Evolutionary conservation across 2,113 vertebrate genomes (phyloP), one percentile per base, ranked within the genome.

Genomic region (Catharus fuscescens): DNA sequence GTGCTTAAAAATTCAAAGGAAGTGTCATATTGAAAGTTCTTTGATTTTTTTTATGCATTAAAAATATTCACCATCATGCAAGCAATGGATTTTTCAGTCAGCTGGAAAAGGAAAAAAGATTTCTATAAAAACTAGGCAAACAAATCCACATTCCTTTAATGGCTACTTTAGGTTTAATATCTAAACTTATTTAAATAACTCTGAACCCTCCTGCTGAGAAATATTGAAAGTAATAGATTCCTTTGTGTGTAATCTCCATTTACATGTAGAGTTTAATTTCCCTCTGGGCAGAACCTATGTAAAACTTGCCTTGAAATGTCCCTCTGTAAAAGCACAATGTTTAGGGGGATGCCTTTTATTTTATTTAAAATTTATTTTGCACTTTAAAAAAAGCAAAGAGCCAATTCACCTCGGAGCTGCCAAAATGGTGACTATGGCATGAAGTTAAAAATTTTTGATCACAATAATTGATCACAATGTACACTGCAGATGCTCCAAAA

Each of bases 161-260:
- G 98, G 98, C 97, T 98, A 98, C 97, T 98, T 98, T 98, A 98
- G 95, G 97, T 98, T 98, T 98, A 98, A 98, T 98, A 98, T 98
- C 97, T 97, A 98, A 98, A 98, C 98, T 98, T 98, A 98, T 98
- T 98, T 98, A 98, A 98, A 98, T 98, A 98, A 98, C 97, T 98
- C 98, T 98, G 97, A 97, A 97, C 96, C 97, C 98, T 98, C 98
- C 98, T 98, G 97, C 98, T 97, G 98, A 98, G 98, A 98, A 98
- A 98, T 98, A 98, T 98, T 98, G 97, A 98, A 98, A 98, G 98
- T 98, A 98, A 98, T 98, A 97, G 98, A 97, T 98, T 98, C 98
- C 97, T 98, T 98, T 98, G 97, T 97, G 98, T 96, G 95, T 97
- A 98, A 98, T 98, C 98, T 98, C 97, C 98, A 98, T 98, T 98